A percentile compares a stretch with the other conserved stretches of the same genome.
Evolutionary conservation across 2,113 vertebrate species (phyloP).

Genomic region (Limanda limanda): DNA sequence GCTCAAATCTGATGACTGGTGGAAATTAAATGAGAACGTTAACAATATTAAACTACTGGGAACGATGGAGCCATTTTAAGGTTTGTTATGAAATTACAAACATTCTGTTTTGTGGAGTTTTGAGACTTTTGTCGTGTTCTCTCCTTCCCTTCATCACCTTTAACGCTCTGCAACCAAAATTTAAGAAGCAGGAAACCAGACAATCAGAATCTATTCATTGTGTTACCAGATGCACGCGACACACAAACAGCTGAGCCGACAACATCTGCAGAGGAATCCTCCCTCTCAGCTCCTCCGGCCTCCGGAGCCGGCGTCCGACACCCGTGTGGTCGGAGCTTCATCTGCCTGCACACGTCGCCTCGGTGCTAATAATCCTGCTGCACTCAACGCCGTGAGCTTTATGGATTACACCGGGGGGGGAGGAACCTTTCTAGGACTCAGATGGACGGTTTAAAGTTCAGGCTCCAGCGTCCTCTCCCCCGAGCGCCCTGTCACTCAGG

Average conservation of each 20-base stretch:
- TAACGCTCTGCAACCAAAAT: no score
- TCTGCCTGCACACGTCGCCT: conserved; percentile 17
- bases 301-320: neutral
- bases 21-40: no score
- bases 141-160: no score
- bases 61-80: no score
- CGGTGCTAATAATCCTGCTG: conserved; percentile 57
- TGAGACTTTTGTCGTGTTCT: no score
- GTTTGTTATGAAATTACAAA: no score
- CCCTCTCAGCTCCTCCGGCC: conserved; percentile 5
- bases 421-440: conserved; percentile 31
- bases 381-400: conserved; percentile 41
- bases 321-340: conserved; percentile 40
- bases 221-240: neutral
- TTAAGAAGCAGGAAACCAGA: no score
- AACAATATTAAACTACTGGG: no score
- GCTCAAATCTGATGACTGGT: no score
- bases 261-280: conserved; percentile 6
- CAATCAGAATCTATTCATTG: no score
- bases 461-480: neutral
- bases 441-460: conserved; percentile 58
- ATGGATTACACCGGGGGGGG: conserved; percentile 43
- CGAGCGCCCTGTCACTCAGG: conserved; percentile 34
- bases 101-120: no score
- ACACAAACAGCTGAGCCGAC: neutral